These are phyloP conservation scores for Jordanella pulchra DNA, from an alignment of 2,797 vertebrate genomes.

Conservation along the genomic window DNA sequence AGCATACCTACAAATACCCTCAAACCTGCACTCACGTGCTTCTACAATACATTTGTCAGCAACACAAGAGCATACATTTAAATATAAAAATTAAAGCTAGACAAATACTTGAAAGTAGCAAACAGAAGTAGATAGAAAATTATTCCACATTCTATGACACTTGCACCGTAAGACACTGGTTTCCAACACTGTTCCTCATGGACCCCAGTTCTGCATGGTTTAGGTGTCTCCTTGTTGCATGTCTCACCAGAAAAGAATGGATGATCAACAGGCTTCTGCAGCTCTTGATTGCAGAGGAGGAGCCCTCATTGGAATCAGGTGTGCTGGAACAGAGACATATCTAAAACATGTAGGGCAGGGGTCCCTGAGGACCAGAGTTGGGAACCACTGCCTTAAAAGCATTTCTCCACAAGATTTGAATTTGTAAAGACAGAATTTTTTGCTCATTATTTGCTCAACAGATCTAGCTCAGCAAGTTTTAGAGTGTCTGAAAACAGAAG, in stretches of 20 bases:
- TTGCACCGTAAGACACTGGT: neutral
- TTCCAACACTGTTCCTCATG: no score
- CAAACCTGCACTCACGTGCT: slow-evolving; percentile 29
- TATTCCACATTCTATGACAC: neutral
- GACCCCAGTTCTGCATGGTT: no score
- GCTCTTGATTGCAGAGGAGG: no score
- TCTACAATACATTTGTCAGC: slow-evolving; percentile 49
- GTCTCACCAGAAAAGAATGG: no score
- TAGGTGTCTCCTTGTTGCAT: no score
- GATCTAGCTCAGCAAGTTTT: neutral
- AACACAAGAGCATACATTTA: slow-evolving; percentile 41
- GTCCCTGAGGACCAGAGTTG: no score
- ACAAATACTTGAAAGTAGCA: slow-evolving; percentile 23
- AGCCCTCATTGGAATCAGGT: no score
- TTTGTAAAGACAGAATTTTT: neutral
- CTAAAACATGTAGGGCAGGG: no score
- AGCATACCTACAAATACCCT: slow-evolving; percentile 66
- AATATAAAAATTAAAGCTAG: slow-evolving; percentile 51
- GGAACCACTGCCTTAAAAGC: neutral
- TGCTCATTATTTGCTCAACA: neutral
- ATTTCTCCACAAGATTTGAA: neutral
- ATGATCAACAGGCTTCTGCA: no score
- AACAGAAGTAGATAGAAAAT: neutral
- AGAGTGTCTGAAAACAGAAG: no score
- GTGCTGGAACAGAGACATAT: no score